Conservation (phyloP, 2,113 vertebrate species). For the Rhynchopsitta pachyrhyncha region DNA sequence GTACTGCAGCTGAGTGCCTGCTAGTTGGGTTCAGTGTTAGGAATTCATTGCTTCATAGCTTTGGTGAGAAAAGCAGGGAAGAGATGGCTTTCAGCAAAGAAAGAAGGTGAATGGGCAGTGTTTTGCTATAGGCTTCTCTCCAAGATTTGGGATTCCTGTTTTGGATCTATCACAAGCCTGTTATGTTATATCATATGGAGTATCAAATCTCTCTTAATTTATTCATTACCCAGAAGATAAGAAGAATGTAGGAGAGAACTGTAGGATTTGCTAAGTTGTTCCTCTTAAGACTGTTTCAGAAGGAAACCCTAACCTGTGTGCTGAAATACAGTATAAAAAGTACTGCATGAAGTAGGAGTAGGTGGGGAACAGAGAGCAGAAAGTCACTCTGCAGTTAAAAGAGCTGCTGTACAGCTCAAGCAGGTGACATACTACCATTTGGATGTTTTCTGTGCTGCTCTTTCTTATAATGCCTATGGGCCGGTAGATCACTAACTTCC, state of each 20-base stretch:
- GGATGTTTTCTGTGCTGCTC: not conserved
- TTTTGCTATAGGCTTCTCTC: not conserved
- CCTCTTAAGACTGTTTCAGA: not conserved
- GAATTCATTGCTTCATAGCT: not conserved
- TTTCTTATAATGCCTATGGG: not conserved
- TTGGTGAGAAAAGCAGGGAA: not conserved
- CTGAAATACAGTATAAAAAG: not conserved
- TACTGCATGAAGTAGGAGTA: not conserved
- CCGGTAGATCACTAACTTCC: not conserved
- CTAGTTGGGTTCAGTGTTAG: not conserved
- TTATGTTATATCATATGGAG: not conserved
- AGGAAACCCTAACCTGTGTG: not conserved
- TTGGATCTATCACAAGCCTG: not conserved
- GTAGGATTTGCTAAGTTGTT: not conserved
- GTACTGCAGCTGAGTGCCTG: not conserved
- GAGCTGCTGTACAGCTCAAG: not conserved
- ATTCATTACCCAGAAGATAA: not conserved
- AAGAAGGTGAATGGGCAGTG: not conserved
- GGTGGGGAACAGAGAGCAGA: not conserved
- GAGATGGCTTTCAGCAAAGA: not conserved
- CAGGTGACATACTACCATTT: not conserved
- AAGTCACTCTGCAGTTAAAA: not conserved
- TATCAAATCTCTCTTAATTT: conserved; percentile 12
- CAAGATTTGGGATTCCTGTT: not conserved
- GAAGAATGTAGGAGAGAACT: not conserved